Evolutionary conservation across 2,113 vertebrate genomes (phyloP), one percentile per base, ranked within the genome.

Genomic region (Ailurus styani): DNA sequence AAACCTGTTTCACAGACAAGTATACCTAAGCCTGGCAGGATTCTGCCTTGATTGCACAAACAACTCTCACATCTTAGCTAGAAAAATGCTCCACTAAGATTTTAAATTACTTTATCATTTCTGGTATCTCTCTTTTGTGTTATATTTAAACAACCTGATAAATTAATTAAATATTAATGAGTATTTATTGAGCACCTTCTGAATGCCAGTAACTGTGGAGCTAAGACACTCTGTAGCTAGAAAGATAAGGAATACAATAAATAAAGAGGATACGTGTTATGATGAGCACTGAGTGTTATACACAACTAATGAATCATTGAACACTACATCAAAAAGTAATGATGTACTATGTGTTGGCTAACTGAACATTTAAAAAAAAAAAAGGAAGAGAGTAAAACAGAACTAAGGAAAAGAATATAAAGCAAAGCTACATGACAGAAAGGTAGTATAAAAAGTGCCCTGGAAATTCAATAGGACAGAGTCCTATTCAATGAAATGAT

Each of bases 131-230:
- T 79, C 25, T 90, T 95, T 54, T n/a, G 45, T 91, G 23, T 5
- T 79, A 8, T 57, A 92, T 72, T 78, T 87, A 72, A 86, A 86
- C 45, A 57, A 34, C 37, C 23, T 88, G 52, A 11, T 68, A 75
- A 91, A 55, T 91, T 94, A 94, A 85, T 90, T 70, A 91, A 91
- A 8, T 47, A 83, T 87, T 62, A 64, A 60, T 84, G n/a, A 93
- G 7, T 57, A 95, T 66, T 66, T 93, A 55, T 14, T 73, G 50
- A 62, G 37, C 34, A 96, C 11, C 34, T 73, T 87, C 45, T 60
- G 20, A 52, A 93, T 78, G 27, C 54, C 72, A 60, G 31, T 81
- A n/a, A 85, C 57, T 83, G 13, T 55, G 72, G 34, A 3, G 23
- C 14, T 42, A 77, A 85, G 86, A 70, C 45, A 77, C 10, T 75